These are phyloP conservation scores for Aspidoscelis tigris DNA, from an alignment of 2,113 vertebrate genomes.

Conservation along the genomic window DNA sequence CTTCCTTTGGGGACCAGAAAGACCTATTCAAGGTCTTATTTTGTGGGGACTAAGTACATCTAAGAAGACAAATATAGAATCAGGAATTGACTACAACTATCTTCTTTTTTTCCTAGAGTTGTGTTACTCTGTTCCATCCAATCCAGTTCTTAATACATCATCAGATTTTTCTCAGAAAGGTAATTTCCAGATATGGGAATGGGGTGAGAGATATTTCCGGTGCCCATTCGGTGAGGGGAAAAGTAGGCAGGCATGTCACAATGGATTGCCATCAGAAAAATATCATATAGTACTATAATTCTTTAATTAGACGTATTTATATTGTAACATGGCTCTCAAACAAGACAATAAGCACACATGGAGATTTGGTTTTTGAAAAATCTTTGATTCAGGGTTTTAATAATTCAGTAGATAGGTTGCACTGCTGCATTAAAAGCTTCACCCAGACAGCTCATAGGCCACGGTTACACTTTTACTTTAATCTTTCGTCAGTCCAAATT, in stretches of 20 bases:
- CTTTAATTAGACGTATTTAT: no score
- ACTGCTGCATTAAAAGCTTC: no score
- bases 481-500: no score
- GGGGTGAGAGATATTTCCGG: not conserved
- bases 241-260: not conserved
- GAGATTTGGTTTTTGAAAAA: no score
- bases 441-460: no score
- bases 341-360: no score
- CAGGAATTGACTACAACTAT: not conserved
- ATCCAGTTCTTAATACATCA: not conserved
- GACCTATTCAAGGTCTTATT: not conserved
- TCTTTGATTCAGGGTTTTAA: no score
- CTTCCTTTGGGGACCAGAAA: no score
- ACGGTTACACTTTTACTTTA: no score
- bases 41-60: not conserved
- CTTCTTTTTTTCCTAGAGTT: not conserved
- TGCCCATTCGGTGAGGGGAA: not conserved
- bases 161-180: not conserved
- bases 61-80: not conserved
- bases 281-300: not conserved
- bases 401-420: no score
- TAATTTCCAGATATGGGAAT: not conserved
- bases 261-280: not conserved
- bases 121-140: not conserved
- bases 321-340: no score